Evolutionary conservation across 2,797 vertebrate genomes (phyloP), one percentile per base, ranked within the genome.

Genomic region (Pelobates cultripes): DNA sequence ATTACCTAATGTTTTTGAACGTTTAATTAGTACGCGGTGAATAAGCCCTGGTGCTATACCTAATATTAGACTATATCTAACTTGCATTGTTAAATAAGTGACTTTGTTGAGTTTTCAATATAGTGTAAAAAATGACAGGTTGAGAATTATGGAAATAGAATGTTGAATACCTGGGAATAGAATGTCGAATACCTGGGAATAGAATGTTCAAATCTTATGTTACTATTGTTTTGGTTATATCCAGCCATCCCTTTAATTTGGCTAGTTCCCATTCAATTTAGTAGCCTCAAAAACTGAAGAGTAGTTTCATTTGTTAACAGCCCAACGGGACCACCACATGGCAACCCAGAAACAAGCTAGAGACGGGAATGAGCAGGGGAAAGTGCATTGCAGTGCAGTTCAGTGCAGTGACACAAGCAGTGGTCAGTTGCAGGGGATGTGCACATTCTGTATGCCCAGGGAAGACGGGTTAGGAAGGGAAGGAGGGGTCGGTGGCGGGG

Each of bases 401-500:
- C 75, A 80, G 75, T 81, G 76, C 73, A 72, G 82, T 73, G 85
- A 83, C 69, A 72, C 77, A 77, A 79, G 81, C 82, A 83, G 77
- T 79, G 73, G 78, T 83, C 61, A 70, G 74, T 82, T 76, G 57
- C 45, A 66, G 72, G 72, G 82, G 73, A 69, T 79, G 53, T 79
- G 82, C 82, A 84, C 82, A 79, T 79, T 84, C 77, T 55, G n/a
- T 60, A 75, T 40, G 82, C 82, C 82, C 82, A 80, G 76, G 73
- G 68, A 71, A 45, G 60, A 64, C 15, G 61, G 60, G 64, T 51
- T 43, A 72, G 68, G 73, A 4, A 57, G 74, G 74, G 78, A 68
- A 68, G 61, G 61, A 69, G 45, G 51, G 47, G 75, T 85, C 43
- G 41, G 77, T 71, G 64, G 88, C 89, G 86, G 93, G 63, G 70